Evolutionary conservation across 1,140 invertebrate species (phyloP).

Genomic region (Solenopsis fugax): DNA sequence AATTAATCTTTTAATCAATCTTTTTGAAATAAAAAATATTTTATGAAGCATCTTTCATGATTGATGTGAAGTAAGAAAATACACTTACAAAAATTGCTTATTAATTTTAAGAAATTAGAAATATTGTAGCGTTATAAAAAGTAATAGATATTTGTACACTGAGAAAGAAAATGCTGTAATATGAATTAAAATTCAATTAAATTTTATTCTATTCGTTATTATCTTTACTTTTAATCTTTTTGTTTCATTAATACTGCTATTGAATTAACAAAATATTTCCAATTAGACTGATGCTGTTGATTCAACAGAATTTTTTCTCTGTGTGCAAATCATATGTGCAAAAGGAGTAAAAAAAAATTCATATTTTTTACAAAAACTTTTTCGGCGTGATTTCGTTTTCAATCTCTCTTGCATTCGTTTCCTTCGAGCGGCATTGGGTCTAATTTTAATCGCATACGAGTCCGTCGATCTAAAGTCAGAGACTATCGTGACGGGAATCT

Average conservation of each 20-base stretch:
- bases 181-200: no score
- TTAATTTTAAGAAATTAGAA: neutral
- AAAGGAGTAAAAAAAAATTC: neutral
- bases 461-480: slow-evolving; percentile 4
- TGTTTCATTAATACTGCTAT: no score
- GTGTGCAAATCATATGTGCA: neutral
- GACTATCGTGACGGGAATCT: slow-evolving; percentile 34
- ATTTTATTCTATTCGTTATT: no score
- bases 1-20: no score
- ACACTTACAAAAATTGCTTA: neutral
- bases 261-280: no score
- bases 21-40: neutral
- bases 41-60: neutral
- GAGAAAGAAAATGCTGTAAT: no score
- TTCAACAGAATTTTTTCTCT: no score
- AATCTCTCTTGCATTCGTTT: neutral
- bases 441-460: slow-evolving; percentile 35
- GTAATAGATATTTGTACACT: neutral
- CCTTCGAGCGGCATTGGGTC: no score
- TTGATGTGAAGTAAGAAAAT: neutral
- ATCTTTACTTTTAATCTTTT: no score
- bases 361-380: neutral
- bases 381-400: neutral
- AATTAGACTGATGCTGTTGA: no score
- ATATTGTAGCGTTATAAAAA: neutral